phyloP scores from a whole-genome alignment of 2,113 vertebrate genomes.

The Labeo catla region DNA sequence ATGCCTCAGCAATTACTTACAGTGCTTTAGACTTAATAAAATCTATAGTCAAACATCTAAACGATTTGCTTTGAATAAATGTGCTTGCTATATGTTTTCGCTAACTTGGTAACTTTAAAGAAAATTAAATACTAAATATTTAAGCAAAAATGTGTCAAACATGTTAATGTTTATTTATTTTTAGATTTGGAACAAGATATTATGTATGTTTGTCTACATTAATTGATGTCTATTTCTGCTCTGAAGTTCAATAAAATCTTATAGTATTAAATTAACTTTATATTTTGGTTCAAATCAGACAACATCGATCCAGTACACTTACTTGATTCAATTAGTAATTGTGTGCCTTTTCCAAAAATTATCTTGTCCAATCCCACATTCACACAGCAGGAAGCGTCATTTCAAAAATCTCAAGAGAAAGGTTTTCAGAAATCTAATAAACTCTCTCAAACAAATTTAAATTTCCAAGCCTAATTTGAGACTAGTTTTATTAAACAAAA shows the following conservation, averaged over 20 bases:
- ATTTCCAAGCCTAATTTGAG: no score
- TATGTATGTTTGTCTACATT: background rate
- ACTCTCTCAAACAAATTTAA: no score
- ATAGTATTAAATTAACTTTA: background rate
- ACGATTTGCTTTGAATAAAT: background rate
- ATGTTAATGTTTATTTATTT: background rate
- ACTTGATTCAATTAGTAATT: constrained; percentile 6
- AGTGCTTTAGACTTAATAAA: background rate
- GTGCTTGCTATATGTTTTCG: background rate
- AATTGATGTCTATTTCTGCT: background rate
- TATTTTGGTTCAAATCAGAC: background rate
- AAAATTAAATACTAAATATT: background rate
- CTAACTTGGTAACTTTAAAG: background rate
- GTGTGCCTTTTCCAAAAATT: constrained; percentile 17
- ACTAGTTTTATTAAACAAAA: no score
- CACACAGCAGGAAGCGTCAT: background rate
- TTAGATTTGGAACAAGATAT: background rate
- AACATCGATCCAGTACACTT: background rate
- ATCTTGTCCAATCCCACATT: constrained; percentile 2
- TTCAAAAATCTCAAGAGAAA: constrained; percentile 1
- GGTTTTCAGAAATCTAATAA: background rate
- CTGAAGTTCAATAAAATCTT: background rate
- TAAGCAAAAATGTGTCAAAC: background rate
- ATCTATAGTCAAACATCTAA: no score
- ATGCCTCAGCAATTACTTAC: background rate